These are phyloP conservation scores for Calameuta idolon DNA, from an alignment of 2,888 invertebrate species.

Conservation along the genomic window DNA sequence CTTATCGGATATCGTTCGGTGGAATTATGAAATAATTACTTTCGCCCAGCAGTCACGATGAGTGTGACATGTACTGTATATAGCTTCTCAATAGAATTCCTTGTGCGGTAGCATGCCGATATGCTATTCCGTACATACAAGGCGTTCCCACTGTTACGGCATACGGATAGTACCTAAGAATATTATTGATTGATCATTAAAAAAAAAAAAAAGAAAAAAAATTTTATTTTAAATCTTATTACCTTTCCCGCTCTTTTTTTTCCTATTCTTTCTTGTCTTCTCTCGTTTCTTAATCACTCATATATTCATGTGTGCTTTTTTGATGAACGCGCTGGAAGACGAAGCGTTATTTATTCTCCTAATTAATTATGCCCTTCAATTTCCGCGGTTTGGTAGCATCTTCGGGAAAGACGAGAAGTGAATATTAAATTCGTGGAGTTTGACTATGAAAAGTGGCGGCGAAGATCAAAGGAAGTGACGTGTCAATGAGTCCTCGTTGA, in stretches of 20 bases:
- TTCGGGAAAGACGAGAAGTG: not conserved
- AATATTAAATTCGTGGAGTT: not conserved
- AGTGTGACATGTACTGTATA: not conserved
- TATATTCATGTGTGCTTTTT: not conserved
- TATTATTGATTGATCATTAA: not conserved
- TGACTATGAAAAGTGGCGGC: not conserved
- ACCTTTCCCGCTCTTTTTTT: not conserved
- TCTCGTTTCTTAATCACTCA: not conserved
- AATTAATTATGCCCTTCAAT: not conserved
- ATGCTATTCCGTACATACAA: not conserved
- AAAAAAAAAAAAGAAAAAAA: too few species aligned
- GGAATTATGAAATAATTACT: slow-evolving; percentile 33
- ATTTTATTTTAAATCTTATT: not conserved
- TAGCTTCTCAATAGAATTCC: slow-evolving; percentile 36
- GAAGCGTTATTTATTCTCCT: not conserved
- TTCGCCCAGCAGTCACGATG: not conserved
- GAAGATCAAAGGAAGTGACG: not conserved
- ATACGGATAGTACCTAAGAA: not conserved
- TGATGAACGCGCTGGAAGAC: not conserved
- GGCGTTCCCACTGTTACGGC: not conserved
- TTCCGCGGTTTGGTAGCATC: not conserved
- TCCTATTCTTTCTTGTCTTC: not conserved
- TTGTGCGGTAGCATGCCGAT: slow-evolving; percentile 28
- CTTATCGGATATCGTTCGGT: slow-evolving; percentile 8
- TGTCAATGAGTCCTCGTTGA: not conserved